Percentiles rank a stretch among this genome's conserved stretches.
These are phyloP conservation scores for Ormia ochracea DNA, from an alignment of 2,888 invertebrate species.

Conservation along the genomic window DNA sequence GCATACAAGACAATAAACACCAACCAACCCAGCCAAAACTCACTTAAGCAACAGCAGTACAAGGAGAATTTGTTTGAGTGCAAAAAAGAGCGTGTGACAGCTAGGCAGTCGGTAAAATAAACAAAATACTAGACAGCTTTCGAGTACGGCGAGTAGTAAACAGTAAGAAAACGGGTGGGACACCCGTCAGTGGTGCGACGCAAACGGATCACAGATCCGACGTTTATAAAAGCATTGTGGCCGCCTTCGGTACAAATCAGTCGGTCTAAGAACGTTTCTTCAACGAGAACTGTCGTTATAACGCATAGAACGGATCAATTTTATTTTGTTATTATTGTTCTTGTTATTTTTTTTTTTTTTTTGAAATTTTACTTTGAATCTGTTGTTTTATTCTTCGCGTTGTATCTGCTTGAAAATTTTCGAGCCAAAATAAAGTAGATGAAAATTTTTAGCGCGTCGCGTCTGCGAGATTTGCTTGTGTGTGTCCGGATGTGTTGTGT, in stretches of 20 bases:
- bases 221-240: slow-evolving; percentile 74
- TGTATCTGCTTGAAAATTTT: slow-evolving; percentile 4
- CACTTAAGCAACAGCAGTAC: slow-evolving; percentile 8
- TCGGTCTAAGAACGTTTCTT: slow-evolving; percentile 71
- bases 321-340: neutral
- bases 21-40: neutral
- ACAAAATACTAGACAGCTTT: slow-evolving; percentile 5
- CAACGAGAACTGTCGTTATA: slow-evolving; percentile 57
- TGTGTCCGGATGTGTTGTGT: neutral
- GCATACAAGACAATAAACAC: slow-evolving; percentile 25
- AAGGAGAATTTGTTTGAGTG: slow-evolving; percentile 17
- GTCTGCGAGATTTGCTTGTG: neutral
- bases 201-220: slow-evolving; percentile 64
- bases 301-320: slow-evolving; percentile 19
- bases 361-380: neutral
- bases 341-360: neutral
- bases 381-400: slow-evolving; percentile 8
- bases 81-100: slow-evolving; percentile 22
- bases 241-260: slow-evolving; percentile 70
- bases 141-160: slow-evolving; percentile 22
- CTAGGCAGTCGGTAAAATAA: slow-evolving; percentile 5
- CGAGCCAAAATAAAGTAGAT: slow-evolving; percentile 12
- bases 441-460: slow-evolving; percentile 31
- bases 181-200: slow-evolving; percentile 46
- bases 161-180: slow-evolving; percentile 24